Conservation (phyloP, 30 jellyfish, hydroid and myxozoan genomes). For the Pelagia noctiluca region DNA sequence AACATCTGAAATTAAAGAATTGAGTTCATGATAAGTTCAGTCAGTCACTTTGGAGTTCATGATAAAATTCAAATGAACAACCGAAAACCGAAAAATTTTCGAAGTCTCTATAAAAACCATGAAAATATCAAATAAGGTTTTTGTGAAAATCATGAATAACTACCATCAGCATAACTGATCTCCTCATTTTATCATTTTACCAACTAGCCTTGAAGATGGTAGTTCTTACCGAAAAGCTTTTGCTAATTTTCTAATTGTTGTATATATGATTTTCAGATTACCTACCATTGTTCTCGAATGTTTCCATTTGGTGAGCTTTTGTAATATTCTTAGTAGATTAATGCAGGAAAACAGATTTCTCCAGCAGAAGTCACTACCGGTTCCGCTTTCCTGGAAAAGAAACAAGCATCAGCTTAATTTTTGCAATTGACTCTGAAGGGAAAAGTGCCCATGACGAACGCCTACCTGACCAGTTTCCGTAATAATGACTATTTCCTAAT, state of each 20-base stretch:
- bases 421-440: too few species aligned
- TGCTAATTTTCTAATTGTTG: too few species aligned
- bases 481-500: too few species aligned
- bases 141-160: too few species aligned
- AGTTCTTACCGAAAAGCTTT: too few species aligned
- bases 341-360: slow-evolving; percentile 96
- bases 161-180: too few species aligned
- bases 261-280: too few species aligned
- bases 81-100: not conserved
- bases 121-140: not conserved
- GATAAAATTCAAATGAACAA: not conserved
- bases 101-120: not conserved
- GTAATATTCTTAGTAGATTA: slow-evolving; percentile 87
- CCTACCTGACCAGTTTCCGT: too few species aligned
- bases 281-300: slow-evolving; percentile 95
- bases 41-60: not conserved
- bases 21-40: not conserved
- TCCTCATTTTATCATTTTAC: too few species aligned
- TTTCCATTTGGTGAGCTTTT: slow-evolving; percentile 96
- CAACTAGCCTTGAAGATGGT: too few species aligned
- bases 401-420: too few species aligned
- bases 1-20: slow-evolving; percentile 75
- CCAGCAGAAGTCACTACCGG: slow-evolving; percentile 90
- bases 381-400: slow-evolving; percentile 78
- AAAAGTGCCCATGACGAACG: too few species aligned